Base-by-base conservation (phyloP, 2,113 vertebrate species). In the Copsychus sechellarum region DNA sequence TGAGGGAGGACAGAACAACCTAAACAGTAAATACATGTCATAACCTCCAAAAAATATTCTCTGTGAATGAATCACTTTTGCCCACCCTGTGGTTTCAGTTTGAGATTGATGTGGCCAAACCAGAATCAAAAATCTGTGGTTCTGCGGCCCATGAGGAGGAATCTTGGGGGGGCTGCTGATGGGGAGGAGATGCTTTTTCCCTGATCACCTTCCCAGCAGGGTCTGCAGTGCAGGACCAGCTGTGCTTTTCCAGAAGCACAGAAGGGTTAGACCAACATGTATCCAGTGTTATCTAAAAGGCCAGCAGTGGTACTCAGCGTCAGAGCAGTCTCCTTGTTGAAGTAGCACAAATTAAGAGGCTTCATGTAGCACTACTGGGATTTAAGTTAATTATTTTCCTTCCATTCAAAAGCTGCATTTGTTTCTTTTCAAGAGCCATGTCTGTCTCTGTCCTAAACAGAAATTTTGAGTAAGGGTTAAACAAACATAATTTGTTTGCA, bases 401-500 rank as follows among this genome's bases (percentile, higher is more conserved):
- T 60, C 22, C 2, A 3, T 80, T 76, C 43, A 19, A 36, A 15
- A 0, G 1, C 8, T 3, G 1, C 5, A 4, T 43, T 60, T 53
- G 12, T 71, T 93, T 69, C 24, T 84, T 87, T 71, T 70, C 31
- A 28, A 50, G 11, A 45, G 70, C 25, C 5, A 0, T 5, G 12
- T 31, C 21, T 70, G 4, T 45, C 20, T 72, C 61, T 69, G 17
- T 50, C 48, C 53, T 67, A 69, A 86, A 83, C 29, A 65, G 51
- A 81, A 78, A 54, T 83, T 81, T 83, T 82, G 93, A 90, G 4
- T 43, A 53, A 74, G 95, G 71, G 74, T 91, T 88, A 76, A 83
- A 64, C 80, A 93, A 70, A 58, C 51, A 28, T 12, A 9, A 50
- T 93, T 88, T 76, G 58, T 92, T 82, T 93, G 64, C 70, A 65